Conservation (phyloP, 2,888 invertebrate species). For the Pollenia labialis region DNA sequence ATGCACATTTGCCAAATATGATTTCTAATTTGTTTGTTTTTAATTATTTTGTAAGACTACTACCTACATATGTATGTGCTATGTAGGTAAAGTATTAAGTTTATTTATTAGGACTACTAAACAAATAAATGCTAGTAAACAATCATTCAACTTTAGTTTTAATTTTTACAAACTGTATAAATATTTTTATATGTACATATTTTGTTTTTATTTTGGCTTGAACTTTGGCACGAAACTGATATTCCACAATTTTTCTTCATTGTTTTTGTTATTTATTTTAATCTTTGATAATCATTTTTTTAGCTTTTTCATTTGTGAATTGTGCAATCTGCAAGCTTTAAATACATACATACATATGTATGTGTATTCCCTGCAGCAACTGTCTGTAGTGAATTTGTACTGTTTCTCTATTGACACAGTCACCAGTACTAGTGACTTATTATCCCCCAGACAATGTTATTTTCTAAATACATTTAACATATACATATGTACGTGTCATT, state of each 20-base stretch:
- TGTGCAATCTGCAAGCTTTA: background rate
- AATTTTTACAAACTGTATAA: constrained; percentile 25
- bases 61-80: too few relatives aligned
- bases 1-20: too few relatives aligned
- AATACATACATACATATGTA: background rate
- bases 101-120: background rate
- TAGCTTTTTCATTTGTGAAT: background rate
- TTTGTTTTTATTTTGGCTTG: constrained; percentile 16
- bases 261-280: background rate
- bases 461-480: too few relatives aligned
- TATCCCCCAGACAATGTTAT: too few relatives aligned
- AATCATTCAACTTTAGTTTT: constrained; percentile 2
- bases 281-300: background rate
- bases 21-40: background rate
- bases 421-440: too few relatives aligned
- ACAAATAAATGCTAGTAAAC: background rate
- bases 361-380: too few relatives aligned
- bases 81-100: too few relatives aligned
- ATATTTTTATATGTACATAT: background rate
- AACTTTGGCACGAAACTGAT: constrained; percentile 44
- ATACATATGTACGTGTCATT: too few relatives aligned
- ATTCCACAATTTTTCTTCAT: constrained; percentile 12
- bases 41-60: too few relatives aligned
- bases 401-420: too few relatives aligned
- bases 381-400: too few relatives aligned